Percentiles rank a stretch among this genome's conserved stretches.
phyloP scores from a whole-genome alignment of 2,797 vertebrate species.

The Sylvilagus floridanus region DNA sequence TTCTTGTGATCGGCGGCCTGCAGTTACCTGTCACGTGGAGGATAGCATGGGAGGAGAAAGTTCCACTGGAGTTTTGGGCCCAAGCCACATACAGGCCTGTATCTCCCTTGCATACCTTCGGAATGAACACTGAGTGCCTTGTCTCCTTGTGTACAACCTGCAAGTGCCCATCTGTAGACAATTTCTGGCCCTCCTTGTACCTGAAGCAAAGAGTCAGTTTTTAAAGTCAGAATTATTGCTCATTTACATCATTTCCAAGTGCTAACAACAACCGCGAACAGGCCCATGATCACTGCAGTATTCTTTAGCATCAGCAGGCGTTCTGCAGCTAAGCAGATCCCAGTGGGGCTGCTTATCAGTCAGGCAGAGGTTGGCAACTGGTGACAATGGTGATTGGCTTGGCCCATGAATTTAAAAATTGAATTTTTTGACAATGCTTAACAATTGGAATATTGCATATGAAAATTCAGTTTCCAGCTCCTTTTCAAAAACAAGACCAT shows the following conservation, averaged over 20 bases:
- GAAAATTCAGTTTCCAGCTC: slow-evolving; percentile 53
- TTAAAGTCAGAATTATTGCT: slow-evolving; percentile 86
- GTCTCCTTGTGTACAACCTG: slow-evolving; percentile 90
- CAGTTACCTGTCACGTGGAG: slow-evolving; percentile 90
- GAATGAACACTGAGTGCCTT: slow-evolving; percentile 90
- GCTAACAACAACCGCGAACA: slow-evolving; percentile 40
- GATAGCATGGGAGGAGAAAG: slow-evolving; percentile 88
- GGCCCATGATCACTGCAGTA: neutral
- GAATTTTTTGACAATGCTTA: slow-evolving; percentile 30
- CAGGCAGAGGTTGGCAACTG: neutral
- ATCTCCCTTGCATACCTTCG: slow-evolving; percentile 88
- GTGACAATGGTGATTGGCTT: neutral
- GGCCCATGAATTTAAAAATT: slow-evolving; percentile 11
- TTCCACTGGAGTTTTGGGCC: slow-evolving; percentile 88
- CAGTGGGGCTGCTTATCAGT: neutral
- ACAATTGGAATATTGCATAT: neutral
- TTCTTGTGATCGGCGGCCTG: slow-evolving; percentile 85
- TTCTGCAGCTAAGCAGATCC: neutral
- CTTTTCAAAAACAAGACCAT: neutral
- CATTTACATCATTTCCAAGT: slow-evolving; percentile 62
- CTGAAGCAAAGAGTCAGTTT: slow-evolving; percentile 94
- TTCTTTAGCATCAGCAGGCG: neutral
- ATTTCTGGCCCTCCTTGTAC: slow-evolving; percentile 93
- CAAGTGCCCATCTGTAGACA: slow-evolving; percentile 88
- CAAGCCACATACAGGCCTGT: slow-evolving; percentile 88